Percentiles rank a stretch among this genome's conserved stretches.
phyloP scores from a whole-genome alignment of 2,888 invertebrate genomes.

The Rutpela maculata region DNA sequence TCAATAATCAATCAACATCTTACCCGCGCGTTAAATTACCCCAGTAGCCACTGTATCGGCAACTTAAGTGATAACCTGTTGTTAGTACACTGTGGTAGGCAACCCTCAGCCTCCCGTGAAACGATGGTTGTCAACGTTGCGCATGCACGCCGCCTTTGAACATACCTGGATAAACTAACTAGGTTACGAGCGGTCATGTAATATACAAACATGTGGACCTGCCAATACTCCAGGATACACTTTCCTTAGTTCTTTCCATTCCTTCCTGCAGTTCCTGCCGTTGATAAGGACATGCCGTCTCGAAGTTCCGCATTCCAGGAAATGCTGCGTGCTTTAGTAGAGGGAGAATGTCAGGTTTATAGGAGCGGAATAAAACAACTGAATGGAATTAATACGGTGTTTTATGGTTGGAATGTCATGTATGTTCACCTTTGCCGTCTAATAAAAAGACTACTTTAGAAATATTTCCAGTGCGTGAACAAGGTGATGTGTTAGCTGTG shows the following conservation, averaged over 20 bases:
- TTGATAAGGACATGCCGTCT: constrained; percentile 4
- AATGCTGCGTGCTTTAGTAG: not conserved
- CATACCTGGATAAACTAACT: constrained; percentile 59
- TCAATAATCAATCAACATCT: constrained; percentile 26
- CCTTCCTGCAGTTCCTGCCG: constrained; percentile 3
- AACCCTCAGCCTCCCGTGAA: constrained; percentile 61
- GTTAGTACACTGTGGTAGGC: constrained; percentile 61
- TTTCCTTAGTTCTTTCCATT: constrained; percentile 3
- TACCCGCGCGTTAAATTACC: constrained; percentile 12
- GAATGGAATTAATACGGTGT: constrained; percentile 17
- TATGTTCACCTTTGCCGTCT: constrained; percentile 20
- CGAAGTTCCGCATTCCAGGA: constrained; percentile 17
- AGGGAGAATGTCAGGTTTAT: constrained; percentile 11
- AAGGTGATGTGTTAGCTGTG: not conserved
- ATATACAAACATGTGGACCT: constrained; percentile 58
- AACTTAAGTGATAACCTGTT: constrained; percentile 62
- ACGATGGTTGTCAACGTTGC: constrained; percentile 57
- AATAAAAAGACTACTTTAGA: constrained; percentile 15
- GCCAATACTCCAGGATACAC: constrained; percentile 43
- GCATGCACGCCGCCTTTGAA: constrained; percentile 56
- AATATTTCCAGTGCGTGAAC: not conserved
- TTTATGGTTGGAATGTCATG: not conserved
- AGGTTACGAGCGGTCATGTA: constrained; percentile 63
- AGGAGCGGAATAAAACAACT: constrained; percentile 19
- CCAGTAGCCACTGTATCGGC: constrained; percentile 32